Percentiles rank a stretch among this genome's conserved stretches.
Conservation (phyloP, 1,140 invertebrate species). For the Drosophila pseudoobscura region DNA sequence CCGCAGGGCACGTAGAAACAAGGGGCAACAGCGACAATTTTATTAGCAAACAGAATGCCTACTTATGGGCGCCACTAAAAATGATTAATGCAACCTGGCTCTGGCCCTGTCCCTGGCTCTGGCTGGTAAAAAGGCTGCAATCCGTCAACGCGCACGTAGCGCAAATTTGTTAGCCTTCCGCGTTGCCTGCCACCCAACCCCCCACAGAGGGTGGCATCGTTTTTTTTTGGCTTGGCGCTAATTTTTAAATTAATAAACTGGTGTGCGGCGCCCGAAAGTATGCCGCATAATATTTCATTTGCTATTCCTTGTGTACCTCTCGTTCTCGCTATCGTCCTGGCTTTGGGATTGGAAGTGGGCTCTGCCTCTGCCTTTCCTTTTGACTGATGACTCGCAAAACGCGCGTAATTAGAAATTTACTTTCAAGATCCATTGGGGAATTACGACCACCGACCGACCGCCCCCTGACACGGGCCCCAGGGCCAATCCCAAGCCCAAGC, state of each 20-base stretch:
- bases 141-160: slow-evolving; percentile 77
- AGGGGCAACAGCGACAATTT: slow-evolving; percentile 62
- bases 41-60: slow-evolving; percentile 77
- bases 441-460: slow-evolving; percentile 58
- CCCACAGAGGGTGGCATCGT: slow-evolving; percentile 42
- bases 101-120: slow-evolving; percentile 2
- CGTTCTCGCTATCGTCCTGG: background rate
- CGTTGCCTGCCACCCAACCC: background rate
- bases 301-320: slow-evolving; percentile 66
- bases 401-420: slow-evolving; percentile 82
- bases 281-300: slow-evolving; percentile 81
- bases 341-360: background rate
- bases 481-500: too few species aligned
- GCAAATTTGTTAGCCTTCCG: slow-evolving; percentile 63
- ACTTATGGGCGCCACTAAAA: slow-evolving; percentile 80
- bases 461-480: slow-evolving; percentile 48
- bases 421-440: slow-evolving; percentile 81
- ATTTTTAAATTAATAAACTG: slow-evolving; percentile 82
- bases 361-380: slow-evolving; percentile 44
- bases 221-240: slow-evolving; percentile 46
- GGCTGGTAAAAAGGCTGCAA: slow-evolving; percentile 76
- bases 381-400: slow-evolving; percentile 80
- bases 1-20: slow-evolving; percentile 56
- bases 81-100: slow-evolving; percentile 75
- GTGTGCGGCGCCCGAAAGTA: slow-evolving; percentile 70